Evolutionary conservation across 1,140 invertebrate species (phyloP).

Genomic region (Drosophila repletoides): DNA sequence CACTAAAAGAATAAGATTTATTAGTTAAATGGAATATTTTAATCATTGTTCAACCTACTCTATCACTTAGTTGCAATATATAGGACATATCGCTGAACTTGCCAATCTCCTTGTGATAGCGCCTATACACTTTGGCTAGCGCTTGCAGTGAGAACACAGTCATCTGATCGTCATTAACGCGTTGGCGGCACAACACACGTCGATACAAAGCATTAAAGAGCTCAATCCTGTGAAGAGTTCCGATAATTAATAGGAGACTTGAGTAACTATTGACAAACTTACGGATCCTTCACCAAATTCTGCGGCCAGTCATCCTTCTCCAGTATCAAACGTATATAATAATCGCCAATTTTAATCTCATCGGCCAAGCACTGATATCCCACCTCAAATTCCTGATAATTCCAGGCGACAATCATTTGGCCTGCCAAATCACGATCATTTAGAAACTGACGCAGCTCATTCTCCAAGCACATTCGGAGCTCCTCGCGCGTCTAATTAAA

Average conservation of each 20-base stretch:
- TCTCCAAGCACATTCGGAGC: conserved; percentile 94
- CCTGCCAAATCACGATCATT: conserved; percentile 95
- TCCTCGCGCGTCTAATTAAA: conserved; percentile 94
- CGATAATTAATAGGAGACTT: not conserved
- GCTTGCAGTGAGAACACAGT: conserved; percentile 98
- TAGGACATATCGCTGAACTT: conserved; percentile 98
- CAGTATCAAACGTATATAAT: conserved; percentile 96
- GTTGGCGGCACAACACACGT: conserved; percentile 89
- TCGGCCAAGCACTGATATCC: conserved; percentile 96
- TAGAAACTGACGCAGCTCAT: conserved; percentile 95
- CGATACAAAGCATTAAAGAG: conserved; percentile 99
- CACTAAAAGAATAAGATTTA: conserved; percentile 45
- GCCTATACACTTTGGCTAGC: conserved; percentile 98
- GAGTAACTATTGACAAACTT: conserved; percentile 22
- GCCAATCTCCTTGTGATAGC: conserved; percentile 98
- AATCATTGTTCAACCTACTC: conserved; percentile 84
- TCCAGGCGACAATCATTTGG: conserved; percentile 95
- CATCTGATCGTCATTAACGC: conserved; percentile 92
- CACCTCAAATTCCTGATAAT: conserved; percentile 98
- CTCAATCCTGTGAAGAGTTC: conserved; percentile 88
- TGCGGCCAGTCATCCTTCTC: conserved; percentile 93
- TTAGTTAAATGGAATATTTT: not conserved
- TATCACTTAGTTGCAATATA: conserved; percentile 97
- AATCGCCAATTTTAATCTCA: conserved; percentile 99
- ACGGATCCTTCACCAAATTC: conserved; percentile 82